Conservation (phyloP, 2,113 vertebrate species). For the Semnornis frantzii region DNA sequence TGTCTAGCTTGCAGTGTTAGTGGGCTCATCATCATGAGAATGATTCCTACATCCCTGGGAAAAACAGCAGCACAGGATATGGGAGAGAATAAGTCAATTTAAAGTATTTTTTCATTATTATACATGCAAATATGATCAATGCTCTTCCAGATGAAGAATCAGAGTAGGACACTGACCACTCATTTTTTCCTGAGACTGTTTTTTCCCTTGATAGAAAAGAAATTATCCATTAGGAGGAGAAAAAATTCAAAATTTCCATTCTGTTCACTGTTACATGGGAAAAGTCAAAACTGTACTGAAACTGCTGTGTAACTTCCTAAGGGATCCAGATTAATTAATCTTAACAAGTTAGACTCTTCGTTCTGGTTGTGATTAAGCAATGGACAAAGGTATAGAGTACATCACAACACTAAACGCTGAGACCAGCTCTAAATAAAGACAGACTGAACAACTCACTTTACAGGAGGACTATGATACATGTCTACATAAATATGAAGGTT, state of each 20-base stretch:
- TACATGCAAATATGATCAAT: background rate
- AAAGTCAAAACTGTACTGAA: background rate
- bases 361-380: background rate
- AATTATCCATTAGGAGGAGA: background rate
- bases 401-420: background rate
- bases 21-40: background rate
- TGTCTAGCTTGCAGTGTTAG: background rate
- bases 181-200: background rate
- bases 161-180: background rate
- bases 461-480: background rate
- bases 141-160: background rate
- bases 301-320: background rate
- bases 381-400: background rate
- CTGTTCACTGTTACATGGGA: background rate
- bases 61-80: background rate
- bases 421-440: background rate
- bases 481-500: background rate
- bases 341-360: background rate
- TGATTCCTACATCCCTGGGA: background rate
- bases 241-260: background rate
- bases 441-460: background rate
- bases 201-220: background rate
- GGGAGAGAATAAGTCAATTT: background rate
- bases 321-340: background rate
- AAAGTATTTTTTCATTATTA: background rate